Percentiles rank a stretch among this genome's conserved stretches.
phyloP scores from a whole-genome alignment of 2,113 vertebrate species.

The Falco punctatus region DNA sequence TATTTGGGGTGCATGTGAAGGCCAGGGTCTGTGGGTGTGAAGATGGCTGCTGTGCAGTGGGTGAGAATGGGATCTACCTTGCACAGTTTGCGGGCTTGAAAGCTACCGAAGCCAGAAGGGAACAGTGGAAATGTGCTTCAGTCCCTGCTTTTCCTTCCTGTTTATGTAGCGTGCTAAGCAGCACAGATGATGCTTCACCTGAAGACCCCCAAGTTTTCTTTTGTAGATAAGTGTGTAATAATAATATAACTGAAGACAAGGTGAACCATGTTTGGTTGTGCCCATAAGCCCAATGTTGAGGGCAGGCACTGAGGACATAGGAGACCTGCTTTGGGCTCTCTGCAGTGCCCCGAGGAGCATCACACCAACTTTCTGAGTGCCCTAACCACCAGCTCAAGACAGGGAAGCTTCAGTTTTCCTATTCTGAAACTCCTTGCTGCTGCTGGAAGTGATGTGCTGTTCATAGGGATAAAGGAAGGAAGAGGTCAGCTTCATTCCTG shows the following conservation, averaged over 20 bases:
- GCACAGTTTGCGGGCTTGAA: background rate
- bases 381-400: background rate
- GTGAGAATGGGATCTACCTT: background rate
- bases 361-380: background rate
- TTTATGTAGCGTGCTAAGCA: rapidly evolving
- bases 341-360: background rate
- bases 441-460: background rate
- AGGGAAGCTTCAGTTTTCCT: background rate
- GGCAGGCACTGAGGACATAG: background rate
- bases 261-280: rapidly evolving
- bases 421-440: background rate
- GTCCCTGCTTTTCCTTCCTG: background rate
- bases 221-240: background rate
- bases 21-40: background rate
- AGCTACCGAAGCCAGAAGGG: background rate
- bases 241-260: too few species aligned
- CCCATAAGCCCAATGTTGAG: background rate
- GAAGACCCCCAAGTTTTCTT: background rate
- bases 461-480: background rate
- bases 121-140: background rate
- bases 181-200: background rate
- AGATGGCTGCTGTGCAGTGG: background rate
- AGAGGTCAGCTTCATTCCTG: background rate
- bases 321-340: background rate
- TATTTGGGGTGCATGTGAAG: background rate